Evolutionary conservation across 2,113 vertebrate species (phyloP).

Genomic region (Leptobrachium ailaonicum): DNA sequence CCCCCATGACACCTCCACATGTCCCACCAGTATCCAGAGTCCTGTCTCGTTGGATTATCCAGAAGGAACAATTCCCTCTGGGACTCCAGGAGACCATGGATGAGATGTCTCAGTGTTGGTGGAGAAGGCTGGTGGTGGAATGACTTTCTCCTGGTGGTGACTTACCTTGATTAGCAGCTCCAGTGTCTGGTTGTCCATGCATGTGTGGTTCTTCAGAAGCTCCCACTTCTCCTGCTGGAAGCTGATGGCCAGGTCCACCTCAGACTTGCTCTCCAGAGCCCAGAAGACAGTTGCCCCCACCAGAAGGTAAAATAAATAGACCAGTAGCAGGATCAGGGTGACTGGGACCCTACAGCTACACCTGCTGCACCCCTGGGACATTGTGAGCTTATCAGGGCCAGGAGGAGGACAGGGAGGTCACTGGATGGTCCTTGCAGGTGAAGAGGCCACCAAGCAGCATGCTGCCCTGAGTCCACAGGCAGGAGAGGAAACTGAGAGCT

Average conservation of each 20-base stretch:
- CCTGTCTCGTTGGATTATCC: too few relatives aligned
- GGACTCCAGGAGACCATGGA: too few relatives aligned
- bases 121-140: too few relatives aligned
- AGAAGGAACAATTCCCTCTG: too few relatives aligned
- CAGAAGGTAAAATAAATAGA: conserved; percentile 76
- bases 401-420: not conserved
- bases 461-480: not conserved
- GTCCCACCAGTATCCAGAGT: too few relatives aligned
- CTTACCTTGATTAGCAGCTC: conserved; percentile 74
- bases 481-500: not conserved
- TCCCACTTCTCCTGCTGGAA: conserved; percentile 60
- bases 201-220: conserved; percentile 69
- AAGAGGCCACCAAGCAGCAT: not conserved
- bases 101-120: too few relatives aligned
- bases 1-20: too few relatives aligned
- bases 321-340: conserved; percentile 66
- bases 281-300: conserved; percentile 79
- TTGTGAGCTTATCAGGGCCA: not conserved
- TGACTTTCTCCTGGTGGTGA: not conserved
- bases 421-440: not conserved
- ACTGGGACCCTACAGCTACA: conserved; percentile 52
- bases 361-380: not conserved
- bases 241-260: conserved; percentile 41
- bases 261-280: conserved; percentile 72
- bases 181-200: conserved; percentile 67